Base-by-base conservation (phyloP, 2,888 invertebrate genomes). In the Catotricha subobsoleta region DNA sequence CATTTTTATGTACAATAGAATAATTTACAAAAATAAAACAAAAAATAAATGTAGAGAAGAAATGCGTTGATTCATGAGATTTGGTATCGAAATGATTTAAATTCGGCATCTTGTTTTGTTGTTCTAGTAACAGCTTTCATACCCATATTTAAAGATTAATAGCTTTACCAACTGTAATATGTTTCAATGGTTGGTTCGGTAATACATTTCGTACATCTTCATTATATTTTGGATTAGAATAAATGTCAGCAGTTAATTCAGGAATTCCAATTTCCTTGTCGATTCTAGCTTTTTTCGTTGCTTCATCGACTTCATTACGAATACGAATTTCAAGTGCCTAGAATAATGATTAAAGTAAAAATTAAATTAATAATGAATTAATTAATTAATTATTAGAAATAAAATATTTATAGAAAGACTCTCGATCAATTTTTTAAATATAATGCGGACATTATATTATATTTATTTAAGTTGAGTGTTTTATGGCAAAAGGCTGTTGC, bases 281-380 rank as follows among this genome's bases (percentile, higher is more conserved):
- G 1, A 66, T 48, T 52, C 78, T 80, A 0, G 86, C 75, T 33
- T 64, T 59, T 51, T 77, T 76, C 3, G 74, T 71, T 1, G 80
- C 84, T 43, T 81, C 83, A 55, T 91, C 91, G 0, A 94, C 76
- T 45, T 72, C 71, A 49, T 75, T 72, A 43, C 82, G 74, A 10
- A 90, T 78, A 54, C 77, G 76, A 4, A 66, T 64, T 54, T 94
- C 92, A 50, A 92, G 72, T 66, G 76, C 73, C 78, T 80, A 56
- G 5, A 56, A 36, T 2, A 13, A 3, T n/a, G 18, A 27, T 9
- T 15, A 15, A 33, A 4, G 23, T 13, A 23, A 5, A 13, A 33
- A 31, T 13, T 15, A 9, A 15, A n/a, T n/a, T n/a, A 34, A 34
- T 10, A 18, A 4, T 21, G 2, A 19, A 20, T 15, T 21, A 4